Evolutionary conservation across 2,797 vertebrate genomes (phyloP).

Genomic region (Cyclura pinguis): DNA sequence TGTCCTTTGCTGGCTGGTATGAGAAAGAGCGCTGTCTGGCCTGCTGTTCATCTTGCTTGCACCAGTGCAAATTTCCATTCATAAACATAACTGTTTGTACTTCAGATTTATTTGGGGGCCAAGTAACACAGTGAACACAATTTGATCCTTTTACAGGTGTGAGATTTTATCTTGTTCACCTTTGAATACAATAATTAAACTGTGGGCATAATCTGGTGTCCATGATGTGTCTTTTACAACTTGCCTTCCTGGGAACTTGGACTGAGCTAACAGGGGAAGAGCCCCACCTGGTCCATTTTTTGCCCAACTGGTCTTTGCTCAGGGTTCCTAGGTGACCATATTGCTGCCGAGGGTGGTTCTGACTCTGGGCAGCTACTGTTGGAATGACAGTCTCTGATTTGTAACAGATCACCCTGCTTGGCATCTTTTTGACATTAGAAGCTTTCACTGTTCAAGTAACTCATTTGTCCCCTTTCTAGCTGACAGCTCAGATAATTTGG

Average conservation of each 20-base stretch:
- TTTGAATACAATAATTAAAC: background rate
- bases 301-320: background rate
- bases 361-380: slow-evolving; percentile 46
- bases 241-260: background rate
- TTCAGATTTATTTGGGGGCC: background rate
- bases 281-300: no score
- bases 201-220: background rate
- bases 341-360: background rate
- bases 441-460: slow-evolving; percentile 50
- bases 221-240: background rate
- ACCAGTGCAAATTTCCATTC: background rate
- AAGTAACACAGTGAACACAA: background rate
- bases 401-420: slow-evolving; percentile 37
- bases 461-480: slow-evolving; percentile 79
- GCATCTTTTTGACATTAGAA: slow-evolving; percentile 32
- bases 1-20: background rate
- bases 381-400: slow-evolving; percentile 39
- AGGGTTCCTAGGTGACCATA: slow-evolving; percentile 33
- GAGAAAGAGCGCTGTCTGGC: background rate
- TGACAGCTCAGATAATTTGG: slow-evolving; percentile 96
- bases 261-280: no score
- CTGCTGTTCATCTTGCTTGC: background rate
- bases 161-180: background rate
- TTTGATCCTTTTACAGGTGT: background rate
- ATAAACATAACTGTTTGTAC: background rate